Base-by-base conservation (phyloP, 2,888 invertebrate species). In the Tenthredo distinguenda region DNA sequence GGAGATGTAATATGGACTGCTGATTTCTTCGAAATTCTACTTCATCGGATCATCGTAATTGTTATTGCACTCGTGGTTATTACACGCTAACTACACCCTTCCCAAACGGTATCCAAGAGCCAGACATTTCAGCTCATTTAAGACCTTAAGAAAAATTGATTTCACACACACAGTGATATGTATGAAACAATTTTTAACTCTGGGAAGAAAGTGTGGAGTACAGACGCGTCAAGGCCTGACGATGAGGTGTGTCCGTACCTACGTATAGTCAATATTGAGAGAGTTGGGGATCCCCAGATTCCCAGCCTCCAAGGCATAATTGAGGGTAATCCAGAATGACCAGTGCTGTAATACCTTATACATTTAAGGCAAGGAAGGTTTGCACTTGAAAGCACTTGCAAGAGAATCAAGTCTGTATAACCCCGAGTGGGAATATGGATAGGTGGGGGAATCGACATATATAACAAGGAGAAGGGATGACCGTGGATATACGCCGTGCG, bases 381-480 rank as follows among this genome's bases (percentile, higher is more conserved):
- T 21, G 43, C 74, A 74, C 43, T 74, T 43, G 74, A 74, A 74
- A 21, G 74, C 21, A 74, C 43, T 77, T 77, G 47, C 77, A 77
- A 9, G 62, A 81, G 26, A 47, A 12, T n/a, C 40, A 10, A 62
- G 58, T 37, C 21, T 21, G 58, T 15, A 26, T 37, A 21, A 40
- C 3, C 18, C 77, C 31, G 77, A 40, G 62, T 62, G 81, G 81
- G 81, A 47, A 47, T 47, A 47, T 47, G 55, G 40, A 31, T 50
- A 21, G 81, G 81, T 68, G 83, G 83, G 83, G 83, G 58, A 40
- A 68, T 26, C 4, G 26, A 10, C n/a, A 50, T 83, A 83, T 68
- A 83, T 83, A 47, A 40, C 83, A 0, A 68, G 50, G 83, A 71
- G 83, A 83, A 71, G 68, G 83, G 83, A 83, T 83, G 83, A 12